Evolutionary conservation across 2,888 invertebrate genomes (phyloP).

Genomic region (Bimastos eiseni): DNA sequence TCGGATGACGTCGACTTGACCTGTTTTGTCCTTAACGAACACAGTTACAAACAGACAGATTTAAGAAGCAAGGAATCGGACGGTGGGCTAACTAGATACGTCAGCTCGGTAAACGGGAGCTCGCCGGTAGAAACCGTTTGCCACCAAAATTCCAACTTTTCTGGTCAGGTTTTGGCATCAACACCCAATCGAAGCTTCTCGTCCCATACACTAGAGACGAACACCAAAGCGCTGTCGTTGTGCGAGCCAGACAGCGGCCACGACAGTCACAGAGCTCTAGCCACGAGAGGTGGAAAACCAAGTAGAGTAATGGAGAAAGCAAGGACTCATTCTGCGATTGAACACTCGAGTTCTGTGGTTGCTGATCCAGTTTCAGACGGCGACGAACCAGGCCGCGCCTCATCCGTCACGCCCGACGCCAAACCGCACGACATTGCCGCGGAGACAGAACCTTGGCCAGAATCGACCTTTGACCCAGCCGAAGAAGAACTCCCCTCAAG

Average conservation of each 20-base stretch:
- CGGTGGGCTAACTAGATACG: background rate
- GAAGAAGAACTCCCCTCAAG: background rate
- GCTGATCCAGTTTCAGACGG: background rate
- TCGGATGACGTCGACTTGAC: conserved; percentile 34
- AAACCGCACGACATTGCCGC: background rate
- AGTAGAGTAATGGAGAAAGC: background rate
- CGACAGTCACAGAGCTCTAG: background rate
- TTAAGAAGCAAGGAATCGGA: background rate
- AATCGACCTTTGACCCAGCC: background rate
- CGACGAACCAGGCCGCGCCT: background rate
- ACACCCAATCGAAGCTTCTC: background rate
- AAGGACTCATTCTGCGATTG: background rate
- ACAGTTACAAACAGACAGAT: conserved; percentile 21
- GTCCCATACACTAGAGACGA: background rate
- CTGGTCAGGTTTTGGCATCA: background rate
- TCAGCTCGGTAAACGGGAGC: background rate
- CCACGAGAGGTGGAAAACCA: background rate
- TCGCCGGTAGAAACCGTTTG: background rate
- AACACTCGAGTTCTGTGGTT: background rate
- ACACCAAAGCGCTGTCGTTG: background rate
- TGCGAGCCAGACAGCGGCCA: background rate
- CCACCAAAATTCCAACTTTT: background rate
- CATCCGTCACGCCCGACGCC: background rate
- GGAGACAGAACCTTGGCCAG: background rate
- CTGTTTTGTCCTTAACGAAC: conserved; percentile 36